Conservation (phyloP, 1,140 invertebrate genomes). For the Panagrolaimus sp. region DNA sequence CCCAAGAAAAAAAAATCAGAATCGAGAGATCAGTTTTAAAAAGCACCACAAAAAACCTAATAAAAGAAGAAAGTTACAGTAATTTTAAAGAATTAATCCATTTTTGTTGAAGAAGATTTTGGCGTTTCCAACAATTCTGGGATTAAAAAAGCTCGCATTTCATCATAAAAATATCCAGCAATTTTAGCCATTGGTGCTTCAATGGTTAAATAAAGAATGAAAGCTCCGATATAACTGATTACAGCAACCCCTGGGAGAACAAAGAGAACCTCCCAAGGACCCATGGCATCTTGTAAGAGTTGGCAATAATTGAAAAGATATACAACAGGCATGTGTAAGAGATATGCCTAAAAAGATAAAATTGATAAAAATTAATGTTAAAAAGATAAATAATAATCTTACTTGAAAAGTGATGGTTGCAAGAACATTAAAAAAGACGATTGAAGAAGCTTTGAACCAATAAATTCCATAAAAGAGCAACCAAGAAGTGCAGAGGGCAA, state of each 20-base stretch:
- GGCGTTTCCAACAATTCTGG: no score
- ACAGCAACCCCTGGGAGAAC: constrained; percentile 48
- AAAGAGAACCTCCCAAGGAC: constrained; percentile 38
- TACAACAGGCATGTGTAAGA: constrained; percentile 56
- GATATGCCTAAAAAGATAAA: constrained; percentile 46
- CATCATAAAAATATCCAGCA: not conserved
- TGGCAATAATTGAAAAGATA: constrained; percentile 51
- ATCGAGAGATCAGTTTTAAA: not conserved
- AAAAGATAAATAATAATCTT: not conserved
- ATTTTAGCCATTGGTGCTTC: constrained; percentile 40
- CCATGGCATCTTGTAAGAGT: constrained; percentile 44
- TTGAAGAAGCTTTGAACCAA: not conserved
- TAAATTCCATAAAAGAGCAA: constrained; percentile 33
- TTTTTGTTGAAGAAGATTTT: no score
- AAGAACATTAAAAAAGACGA: not conserved
- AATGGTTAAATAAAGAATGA: constrained; percentile 52
- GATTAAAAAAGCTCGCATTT: not conserved
- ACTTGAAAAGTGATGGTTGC: constrained; percentile 40
- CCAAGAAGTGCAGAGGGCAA: constrained; percentile 43
- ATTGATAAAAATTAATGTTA: not conserved
- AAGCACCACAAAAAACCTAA: not conserved
- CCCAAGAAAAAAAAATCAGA: not conserved
- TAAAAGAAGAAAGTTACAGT: constrained; percentile 1
- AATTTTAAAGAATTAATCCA: no score
- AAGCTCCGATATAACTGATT: constrained; percentile 42